Percentiles rank a stretch among this genome's conserved stretches.
These are phyloP conservation scores for Coluber constrictor DNA, from an alignment of 2,797 vertebrate species.

Conservation along the genomic window DNA sequence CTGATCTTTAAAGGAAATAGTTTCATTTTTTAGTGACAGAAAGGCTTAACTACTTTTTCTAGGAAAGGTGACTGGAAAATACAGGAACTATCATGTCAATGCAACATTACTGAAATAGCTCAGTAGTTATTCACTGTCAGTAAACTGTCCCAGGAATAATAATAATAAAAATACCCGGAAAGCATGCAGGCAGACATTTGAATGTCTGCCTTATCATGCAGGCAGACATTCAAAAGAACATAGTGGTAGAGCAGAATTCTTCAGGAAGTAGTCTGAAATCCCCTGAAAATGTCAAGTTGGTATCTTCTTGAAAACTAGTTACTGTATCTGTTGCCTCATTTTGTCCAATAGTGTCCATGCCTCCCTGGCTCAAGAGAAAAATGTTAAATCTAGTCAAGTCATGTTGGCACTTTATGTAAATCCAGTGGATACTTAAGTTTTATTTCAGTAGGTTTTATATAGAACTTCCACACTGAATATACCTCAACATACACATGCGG, in stretches of 20 bases:
- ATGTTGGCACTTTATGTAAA: background rate
- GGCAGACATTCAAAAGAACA: constrained; percentile 45
- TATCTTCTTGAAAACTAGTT: background rate
- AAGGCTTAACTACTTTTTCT: constrained; percentile 61
- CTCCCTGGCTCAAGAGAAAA: background rate
- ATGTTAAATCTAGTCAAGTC: background rate
- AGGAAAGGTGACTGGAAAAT: constrained; percentile 55
- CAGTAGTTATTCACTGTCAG: constrained; percentile 70
- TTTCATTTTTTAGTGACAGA: constrained; percentile 46
- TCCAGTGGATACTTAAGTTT: background rate
- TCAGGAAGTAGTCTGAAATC: constrained; percentile 6
- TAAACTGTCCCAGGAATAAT: constrained; percentile 64
- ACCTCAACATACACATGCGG: background rate
- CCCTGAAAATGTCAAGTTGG: background rate
- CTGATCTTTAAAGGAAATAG: constrained; percentile 51
- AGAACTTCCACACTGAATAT: background rate
- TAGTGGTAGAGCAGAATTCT: constrained; percentile 29
- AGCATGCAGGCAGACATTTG: too few species aligned
- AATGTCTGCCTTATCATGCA: too few species aligned
- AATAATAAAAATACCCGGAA: constrained; percentile 21
- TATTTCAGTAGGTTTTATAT: background rate
- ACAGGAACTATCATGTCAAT: constrained; percentile 68
- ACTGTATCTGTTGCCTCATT: constrained; percentile 1
- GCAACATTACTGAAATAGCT: constrained; percentile 61
- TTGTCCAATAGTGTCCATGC: background rate